Evolutionary conservation across 2,888 invertebrate species (phyloP).

Genomic region (Ectemnius continuus): DNA sequence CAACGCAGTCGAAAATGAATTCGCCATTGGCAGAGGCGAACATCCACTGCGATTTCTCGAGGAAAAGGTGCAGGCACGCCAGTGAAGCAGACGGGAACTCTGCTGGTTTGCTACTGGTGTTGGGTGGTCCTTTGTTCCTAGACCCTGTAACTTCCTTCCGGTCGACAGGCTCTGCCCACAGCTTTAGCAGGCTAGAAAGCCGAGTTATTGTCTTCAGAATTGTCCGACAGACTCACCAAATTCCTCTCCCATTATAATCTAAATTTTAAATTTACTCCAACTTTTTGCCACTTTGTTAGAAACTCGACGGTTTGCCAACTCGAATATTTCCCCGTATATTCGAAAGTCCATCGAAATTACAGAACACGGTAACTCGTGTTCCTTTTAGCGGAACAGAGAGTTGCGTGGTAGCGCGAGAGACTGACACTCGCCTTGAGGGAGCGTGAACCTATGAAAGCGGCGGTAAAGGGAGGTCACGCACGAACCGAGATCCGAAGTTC

Average conservation of each 20-base stretch:
- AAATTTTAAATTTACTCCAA: not conserved
- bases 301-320: too few species aligned
- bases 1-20: conserved; percentile 54
- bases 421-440: too few species aligned
- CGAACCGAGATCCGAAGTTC: conserved; percentile 31
- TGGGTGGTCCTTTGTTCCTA: conserved; percentile 62
- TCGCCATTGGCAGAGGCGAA: conserved; percentile 40
- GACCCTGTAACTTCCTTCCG: conserved; percentile 69
- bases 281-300: not conserved
- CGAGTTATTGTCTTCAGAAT: not conserved
- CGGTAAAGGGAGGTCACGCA: not conserved
- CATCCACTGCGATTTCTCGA: conserved; percentile 30
- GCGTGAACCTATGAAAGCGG: not conserved
- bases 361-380: too few species aligned
- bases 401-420: too few species aligned
- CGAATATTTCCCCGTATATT: too few species aligned
- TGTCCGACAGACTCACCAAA: conserved; percentile 2
- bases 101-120: conserved; percentile 27
- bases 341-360: too few species aligned
- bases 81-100: conserved; percentile 3
- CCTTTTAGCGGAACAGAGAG: not conserved
- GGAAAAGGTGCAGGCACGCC: conserved; percentile 36
- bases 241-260: not conserved
- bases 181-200: conserved; percentile 4
- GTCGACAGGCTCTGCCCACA: conserved; percentile 30